These are phyloP conservation scores for Sebastes iracundus DNA, from an alignment of 2,797 vertebrate species.

Conservation along the genomic window DNA sequence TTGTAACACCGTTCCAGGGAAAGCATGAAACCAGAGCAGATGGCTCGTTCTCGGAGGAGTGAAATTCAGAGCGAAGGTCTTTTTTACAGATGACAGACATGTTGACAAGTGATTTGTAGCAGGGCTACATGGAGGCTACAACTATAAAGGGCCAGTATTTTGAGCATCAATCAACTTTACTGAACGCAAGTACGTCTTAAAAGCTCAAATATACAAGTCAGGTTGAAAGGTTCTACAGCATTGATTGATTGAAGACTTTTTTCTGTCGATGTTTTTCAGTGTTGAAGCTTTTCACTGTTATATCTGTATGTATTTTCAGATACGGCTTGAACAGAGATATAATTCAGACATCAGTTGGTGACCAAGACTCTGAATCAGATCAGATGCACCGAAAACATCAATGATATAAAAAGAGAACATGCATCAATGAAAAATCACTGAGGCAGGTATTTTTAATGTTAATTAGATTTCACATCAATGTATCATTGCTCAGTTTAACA, in stretches of 20 bases:
- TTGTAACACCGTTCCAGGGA: not conserved
- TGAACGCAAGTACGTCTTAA: constrained; percentile 18
- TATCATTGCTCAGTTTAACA: not conserved
- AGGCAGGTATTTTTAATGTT: not conserved
- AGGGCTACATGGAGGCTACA: not conserved
- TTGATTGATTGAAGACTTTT: not conserved
- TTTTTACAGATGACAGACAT: constrained; percentile 22
- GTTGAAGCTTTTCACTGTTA: not conserved
- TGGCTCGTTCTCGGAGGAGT: constrained; percentile 15
- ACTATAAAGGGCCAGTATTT: not conserved
- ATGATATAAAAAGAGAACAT: not conserved
- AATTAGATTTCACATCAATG: not conserved
- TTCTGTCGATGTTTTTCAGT: not conserved
- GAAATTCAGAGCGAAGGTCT: constrained; percentile 23
- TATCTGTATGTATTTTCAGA: not conserved
- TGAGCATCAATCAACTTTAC: constrained; percentile 25
- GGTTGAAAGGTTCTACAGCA: not conserved
- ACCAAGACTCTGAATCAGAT: not conserved
- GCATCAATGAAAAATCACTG: not conserved
- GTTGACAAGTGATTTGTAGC: constrained; percentile 32
- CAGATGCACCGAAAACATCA: not conserved
- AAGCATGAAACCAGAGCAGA: not conserved
- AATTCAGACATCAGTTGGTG: not conserved
- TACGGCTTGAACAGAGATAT: not conserved
- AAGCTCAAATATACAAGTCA: constrained; percentile 15